Evolutionary conservation across 2,888 invertebrate species (phyloP).

Genomic region (Platypus cylindrus): DNA sequence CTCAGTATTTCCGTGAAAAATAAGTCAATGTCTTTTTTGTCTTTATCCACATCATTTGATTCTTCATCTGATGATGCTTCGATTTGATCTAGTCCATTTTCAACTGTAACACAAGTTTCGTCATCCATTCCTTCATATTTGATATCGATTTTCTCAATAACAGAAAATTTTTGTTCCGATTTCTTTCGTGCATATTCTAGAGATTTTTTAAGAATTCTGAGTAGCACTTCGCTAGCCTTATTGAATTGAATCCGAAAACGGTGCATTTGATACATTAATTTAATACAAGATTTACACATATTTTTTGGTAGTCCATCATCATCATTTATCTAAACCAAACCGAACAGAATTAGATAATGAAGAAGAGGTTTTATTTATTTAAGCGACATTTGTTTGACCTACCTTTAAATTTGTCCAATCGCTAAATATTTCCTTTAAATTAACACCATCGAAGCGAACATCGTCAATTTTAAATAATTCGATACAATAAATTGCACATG

Average conservation of each 20-base stretch:
- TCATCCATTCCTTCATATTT: neutral
- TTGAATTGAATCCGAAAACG: conserved; percentile 12
- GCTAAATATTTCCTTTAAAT: conserved; percentile 6
- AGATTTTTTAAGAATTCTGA: too few relatives aligned
- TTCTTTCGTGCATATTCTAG: too few relatives aligned
- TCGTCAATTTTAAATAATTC: conserved; percentile 9
- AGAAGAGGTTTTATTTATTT: conserved; percentile 1
- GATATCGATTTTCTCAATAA: neutral
- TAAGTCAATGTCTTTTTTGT: too few relatives aligned
- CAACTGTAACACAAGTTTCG: neutral
- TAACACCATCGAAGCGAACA: conserved; percentile 9
- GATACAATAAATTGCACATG: conserved; percentile 7
- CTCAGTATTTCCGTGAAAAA: too few relatives aligned
- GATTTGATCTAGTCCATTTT: conserved; percentile 8
- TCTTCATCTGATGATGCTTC: conserved; percentile 10
- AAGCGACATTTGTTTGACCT: neutral
- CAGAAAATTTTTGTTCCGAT: too few relatives aligned
- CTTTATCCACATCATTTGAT: too few relatives aligned
- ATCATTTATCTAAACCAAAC: conserved; percentile 10
- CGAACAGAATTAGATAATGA: conserved; percentile 2
- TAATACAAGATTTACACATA: conserved; percentile 15
- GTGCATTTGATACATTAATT: conserved; percentile 10
- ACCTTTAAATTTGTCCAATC: conserved; percentile 6
- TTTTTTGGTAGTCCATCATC: conserved; percentile 12
- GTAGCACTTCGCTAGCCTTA: conserved; percentile 7